Evolutionary conservation across 2,113 vertebrate species (phyloP).

Genomic region (Pagrus major): DNA sequence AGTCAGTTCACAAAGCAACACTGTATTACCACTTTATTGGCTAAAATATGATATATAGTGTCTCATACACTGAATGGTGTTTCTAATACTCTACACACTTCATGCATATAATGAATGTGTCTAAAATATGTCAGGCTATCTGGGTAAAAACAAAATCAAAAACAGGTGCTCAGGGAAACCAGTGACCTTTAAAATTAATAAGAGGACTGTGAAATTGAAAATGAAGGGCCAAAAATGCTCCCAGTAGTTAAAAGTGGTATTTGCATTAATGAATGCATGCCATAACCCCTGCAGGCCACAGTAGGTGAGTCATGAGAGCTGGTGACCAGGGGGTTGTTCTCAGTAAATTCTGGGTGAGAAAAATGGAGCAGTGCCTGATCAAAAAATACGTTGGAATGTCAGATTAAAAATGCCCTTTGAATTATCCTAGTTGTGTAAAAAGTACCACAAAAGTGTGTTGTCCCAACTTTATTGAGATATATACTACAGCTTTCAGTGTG

Average conservation of each 20-base stretch:
- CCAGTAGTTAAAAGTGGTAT: constrained; percentile 25
- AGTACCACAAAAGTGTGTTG: background rate
- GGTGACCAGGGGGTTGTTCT: constrained; percentile 8
- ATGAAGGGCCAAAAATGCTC: constrained; percentile 39
- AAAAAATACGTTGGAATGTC: constrained; percentile 10
- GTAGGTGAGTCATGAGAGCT: constrained; percentile 29
- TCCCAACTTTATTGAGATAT: background rate
- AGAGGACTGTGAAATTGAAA: constrained; percentile 40
- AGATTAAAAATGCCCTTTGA: background rate
- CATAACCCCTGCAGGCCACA: constrained; percentile 11
- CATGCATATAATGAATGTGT: background rate
- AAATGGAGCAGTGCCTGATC: constrained; percentile 6
- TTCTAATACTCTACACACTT: background rate
- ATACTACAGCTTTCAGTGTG: background rate
- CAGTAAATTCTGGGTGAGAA: constrained; percentile 4
- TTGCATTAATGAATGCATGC: constrained; percentile 27
- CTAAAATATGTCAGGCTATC: constrained; percentile 2
- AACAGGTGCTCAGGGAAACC: constrained; percentile 30
- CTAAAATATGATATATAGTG: background rate
- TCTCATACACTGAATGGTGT: background rate
- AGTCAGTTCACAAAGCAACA: constrained; percentile 16
- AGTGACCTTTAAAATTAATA: constrained; percentile 49
- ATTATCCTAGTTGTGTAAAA: background rate
- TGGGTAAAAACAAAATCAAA: background rate
- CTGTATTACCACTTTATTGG: background rate